Evolutionary conservation across 2,113 vertebrate genomes (phyloP), one percentile per base, ranked within the genome.

Genomic region (Sterna hirundo): DNA sequence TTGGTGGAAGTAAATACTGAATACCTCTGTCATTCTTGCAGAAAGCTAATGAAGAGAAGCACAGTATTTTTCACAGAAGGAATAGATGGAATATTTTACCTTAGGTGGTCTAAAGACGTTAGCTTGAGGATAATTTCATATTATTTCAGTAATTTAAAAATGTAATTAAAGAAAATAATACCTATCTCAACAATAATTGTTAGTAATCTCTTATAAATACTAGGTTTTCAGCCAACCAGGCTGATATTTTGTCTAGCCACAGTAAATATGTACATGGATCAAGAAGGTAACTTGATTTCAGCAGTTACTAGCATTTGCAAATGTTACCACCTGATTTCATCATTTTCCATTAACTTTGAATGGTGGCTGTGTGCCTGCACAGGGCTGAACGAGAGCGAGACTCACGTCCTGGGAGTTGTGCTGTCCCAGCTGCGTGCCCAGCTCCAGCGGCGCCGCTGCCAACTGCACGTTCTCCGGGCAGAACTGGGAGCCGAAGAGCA

Each of bases 351-450:
- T 42, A 66, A 47, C 60, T 87, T 26, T 70, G 44, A 52, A 36
- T 29, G 77, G 88, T 88, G 68, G 11, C 82, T 90, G 76, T 62
- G 74, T 91, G 77, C 70, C 78, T 62, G 71, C 61, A n/a, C 46
- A 55, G 71, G 74, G 54, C 55, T 47, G 87, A 7, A 20, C 6
- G 25, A 88, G 81, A 51, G 83, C 0, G 1, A 93, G n/a, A 98
- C 98, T 98, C 96, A 99, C 99, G 36, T 99, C 99, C 94, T 99
- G 98, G 92, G 99, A 99, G 97, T 97, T 98, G 86, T 98, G 98
- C 55, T 98, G 97, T 96, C 97, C 99, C 81, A 79, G 95, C 57
- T 98, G 98, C 1, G 60, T 74, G 91, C 86, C 91, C 84, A 98
- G 92, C 80, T 98, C 98, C 96, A 98, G 95, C 1, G 98, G 97